These are phyloP conservation scores for Ennomos quercinarius DNA, from an alignment of 2,888 invertebrate species.

Conservation along the genomic window DNA sequence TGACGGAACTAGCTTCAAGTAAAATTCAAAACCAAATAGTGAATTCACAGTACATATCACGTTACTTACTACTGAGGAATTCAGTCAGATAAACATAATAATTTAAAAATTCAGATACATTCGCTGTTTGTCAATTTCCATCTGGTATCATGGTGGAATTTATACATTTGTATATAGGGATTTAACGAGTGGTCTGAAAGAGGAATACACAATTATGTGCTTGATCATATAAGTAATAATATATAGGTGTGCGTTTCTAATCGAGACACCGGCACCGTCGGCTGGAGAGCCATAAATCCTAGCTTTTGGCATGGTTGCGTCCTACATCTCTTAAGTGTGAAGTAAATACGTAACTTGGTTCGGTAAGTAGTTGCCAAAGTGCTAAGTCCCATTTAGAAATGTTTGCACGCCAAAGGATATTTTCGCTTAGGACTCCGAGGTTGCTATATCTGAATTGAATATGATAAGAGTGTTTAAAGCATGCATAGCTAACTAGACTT, in stretches of 20 bases:
- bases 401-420: constrained; percentile 24
- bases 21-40: no score
- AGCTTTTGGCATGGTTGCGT: constrained; percentile 27
- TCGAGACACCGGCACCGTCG: constrained; percentile 7
- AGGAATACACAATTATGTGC: no score
- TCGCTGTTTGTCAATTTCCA: no score
- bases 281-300: constrained; percentile 27
- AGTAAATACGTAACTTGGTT: constrained; percentile 32
- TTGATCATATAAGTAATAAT: constrained; percentile 9
- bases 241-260: background rate
- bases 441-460: constrained; percentile 8
- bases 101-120: no score
- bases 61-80: no score
- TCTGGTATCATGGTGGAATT: no score
- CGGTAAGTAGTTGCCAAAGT: constrained; percentile 31
- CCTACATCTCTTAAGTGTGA: constrained; percentile 27
- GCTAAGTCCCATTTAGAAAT: constrained; percentile 31
- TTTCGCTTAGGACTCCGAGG: constrained; percentile 7
- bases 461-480: background rate
- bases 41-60: no score
- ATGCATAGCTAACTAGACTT: no score
- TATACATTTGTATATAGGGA: no score
- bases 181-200: no score
- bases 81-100: no score
- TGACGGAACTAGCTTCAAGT: no score